A percentile compares a stretch with the other conserved stretches of the same genome.
These are phyloP conservation scores for Cavia porcellus DNA, from an alignment of 2,113 vertebrate species.

Conservation along the genomic window DNA sequence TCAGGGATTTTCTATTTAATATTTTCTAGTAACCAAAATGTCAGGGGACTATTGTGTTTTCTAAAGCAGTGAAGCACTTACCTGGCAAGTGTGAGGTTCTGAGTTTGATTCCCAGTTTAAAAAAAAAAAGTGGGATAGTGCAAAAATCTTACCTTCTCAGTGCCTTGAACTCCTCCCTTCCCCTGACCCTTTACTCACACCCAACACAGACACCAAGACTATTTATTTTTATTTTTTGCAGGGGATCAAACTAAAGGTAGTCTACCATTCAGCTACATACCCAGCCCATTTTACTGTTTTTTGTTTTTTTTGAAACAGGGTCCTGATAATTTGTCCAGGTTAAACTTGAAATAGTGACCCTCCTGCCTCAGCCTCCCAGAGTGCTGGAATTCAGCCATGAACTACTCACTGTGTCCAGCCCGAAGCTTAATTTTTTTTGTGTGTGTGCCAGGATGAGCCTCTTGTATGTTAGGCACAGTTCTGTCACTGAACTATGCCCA, in stretches of 20 bases:
- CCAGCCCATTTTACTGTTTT: too few relatives aligned
- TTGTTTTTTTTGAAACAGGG: neutral
- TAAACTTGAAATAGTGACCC: neutral
- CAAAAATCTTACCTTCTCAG: neutral
- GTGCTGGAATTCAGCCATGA: neutral
- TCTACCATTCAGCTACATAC: neutral
- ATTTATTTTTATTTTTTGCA: neutral
- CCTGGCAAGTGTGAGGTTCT: too few relatives aligned
- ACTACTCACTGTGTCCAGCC: neutral
- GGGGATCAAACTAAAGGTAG: neutral
- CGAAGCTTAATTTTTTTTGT: neutral
- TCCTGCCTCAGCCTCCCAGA: neutral
- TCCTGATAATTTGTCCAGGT: neutral
- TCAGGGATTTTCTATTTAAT: neutral
- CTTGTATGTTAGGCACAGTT: neutral
- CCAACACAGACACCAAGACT: neutral
- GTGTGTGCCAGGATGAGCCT: neutral
- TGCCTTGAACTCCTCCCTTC: neutral
- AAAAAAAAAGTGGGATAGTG: neutral
- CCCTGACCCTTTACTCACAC: too few relatives aligned
- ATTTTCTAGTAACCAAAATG: neutral
- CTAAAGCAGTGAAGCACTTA: neutral
- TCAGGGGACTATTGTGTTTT: neutral
- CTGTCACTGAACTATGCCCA: neutral
- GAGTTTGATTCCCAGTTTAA: too few relatives aligned